Evolutionary conservation across 2,888 invertebrate species (phyloP), one percentile per base, ranked within the genome.

Genomic region (Drosophila neutralis): DNA sequence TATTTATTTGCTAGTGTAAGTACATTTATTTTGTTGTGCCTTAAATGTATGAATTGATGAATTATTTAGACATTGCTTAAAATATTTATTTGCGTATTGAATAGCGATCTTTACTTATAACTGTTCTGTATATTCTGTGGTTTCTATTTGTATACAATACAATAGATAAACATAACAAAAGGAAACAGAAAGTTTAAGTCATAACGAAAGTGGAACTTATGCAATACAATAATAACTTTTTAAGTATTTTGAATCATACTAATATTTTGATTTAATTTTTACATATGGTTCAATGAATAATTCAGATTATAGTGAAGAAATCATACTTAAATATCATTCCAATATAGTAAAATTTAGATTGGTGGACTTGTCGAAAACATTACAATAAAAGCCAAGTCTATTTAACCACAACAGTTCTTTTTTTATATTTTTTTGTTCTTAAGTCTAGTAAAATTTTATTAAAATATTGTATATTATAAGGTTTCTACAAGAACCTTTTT

Each of bases 1-100:
- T 71, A 71, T 71, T 60, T 70, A 49, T 63, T 70, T 61, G 27
- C 70, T 69, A 74, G 36, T 58, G 31, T 66, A 51, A 63, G 38
- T 67, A 42, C 63, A 63, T 73, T 29, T 51, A 59, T 63, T 29
- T 24, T 24, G 2, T 21, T 52, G 71, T 69, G 69, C 58, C 65
- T 71, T 71, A 71, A 31, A 45, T 45, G 13, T 45, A 45, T 4
- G 45, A 15, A 45, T 45, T 45, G 8, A 58, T 59, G 49, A 60
- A 48, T 68, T 59, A 61, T 66, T 51, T 51, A 58, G 54, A 69
- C 54, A 48, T 61, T 62, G 33, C 70, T 70, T 74, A 74, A 62
- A 58, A n/a, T 59, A 59, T 42, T 60, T 49, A 42, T 59, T 49
- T 49, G 58, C 10, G 13, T 62, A 48, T 48, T 61, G 38, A 27